Conservation (phyloP, 2,113 vertebrate genomes). For the Datnioides undecimradiatus region DNA sequence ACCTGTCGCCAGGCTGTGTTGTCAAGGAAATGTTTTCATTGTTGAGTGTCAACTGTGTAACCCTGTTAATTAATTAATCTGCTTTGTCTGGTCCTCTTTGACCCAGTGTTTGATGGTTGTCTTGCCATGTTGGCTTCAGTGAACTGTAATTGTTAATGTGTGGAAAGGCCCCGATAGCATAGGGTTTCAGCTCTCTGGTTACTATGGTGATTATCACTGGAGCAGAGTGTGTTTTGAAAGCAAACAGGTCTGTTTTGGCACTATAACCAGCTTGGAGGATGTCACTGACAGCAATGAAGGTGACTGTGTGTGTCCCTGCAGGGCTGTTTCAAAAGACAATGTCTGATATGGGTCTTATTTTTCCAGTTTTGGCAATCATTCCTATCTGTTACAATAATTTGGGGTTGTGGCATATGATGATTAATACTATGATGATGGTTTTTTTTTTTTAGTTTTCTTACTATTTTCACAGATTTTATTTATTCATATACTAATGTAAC, state of each 20-base stretch:
- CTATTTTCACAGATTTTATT: background rate
- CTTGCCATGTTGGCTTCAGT: slow-evolving; percentile 24
- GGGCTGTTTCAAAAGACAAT: slow-evolving; percentile 5
- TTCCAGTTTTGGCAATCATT: background rate
- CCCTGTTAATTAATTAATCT: slow-evolving; percentile 51
- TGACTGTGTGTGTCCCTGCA: slow-evolving; percentile 13
- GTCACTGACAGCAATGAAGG: slow-evolving; percentile 46
- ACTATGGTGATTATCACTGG: slow-evolving; percentile 80
- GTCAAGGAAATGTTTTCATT: slow-evolving; percentile 44
- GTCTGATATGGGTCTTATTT: background rate
- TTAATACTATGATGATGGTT: background rate
- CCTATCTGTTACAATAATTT: background rate
- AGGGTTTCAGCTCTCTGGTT: slow-evolving; percentile 64
- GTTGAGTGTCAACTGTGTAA: slow-evolving; percentile 8
- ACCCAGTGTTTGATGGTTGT: slow-evolving; percentile 43
- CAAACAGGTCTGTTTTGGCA: slow-evolving; percentile 82
- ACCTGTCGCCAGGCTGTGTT: slow-evolving; percentile 18
- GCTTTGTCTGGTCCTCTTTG: slow-evolving; percentile 51
- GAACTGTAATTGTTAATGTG: slow-evolving; percentile 52
- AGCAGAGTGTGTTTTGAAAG: slow-evolving; percentile 82
- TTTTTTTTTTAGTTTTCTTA: no score
- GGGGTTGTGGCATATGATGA: background rate
- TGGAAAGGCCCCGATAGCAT: slow-evolving; percentile 53
- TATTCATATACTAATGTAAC: no score
- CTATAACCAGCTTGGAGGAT: slow-evolving; percentile 46